Evolutionary conservation across 2,888 invertebrate genomes (phyloP).

Genomic region (Griposia aprilina): DNA sequence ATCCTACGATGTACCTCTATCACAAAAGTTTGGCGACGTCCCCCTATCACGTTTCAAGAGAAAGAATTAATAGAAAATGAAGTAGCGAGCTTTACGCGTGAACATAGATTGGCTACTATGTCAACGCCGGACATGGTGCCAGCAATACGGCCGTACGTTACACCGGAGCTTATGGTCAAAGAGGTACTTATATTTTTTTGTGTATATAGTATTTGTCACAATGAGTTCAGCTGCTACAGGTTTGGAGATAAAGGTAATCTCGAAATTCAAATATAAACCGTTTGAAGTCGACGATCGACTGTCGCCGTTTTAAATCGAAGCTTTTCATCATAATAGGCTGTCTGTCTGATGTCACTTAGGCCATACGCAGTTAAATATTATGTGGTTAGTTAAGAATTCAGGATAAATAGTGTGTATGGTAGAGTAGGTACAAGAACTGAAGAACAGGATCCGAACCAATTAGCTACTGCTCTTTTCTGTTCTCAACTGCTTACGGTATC

Average conservation of each 20-base stretch:
- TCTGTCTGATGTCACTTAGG: background rate
- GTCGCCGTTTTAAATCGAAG: background rate
- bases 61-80: slow-evolving; percentile 77
- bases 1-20: slow-evolving; percentile 43
- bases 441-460: background rate
- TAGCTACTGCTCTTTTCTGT: background rate
- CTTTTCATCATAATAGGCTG: background rate
- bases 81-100: slow-evolving; percentile 70
- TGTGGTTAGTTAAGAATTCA: background rate
- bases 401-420: background rate
- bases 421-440: background rate
- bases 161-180: slow-evolving; percentile 75
- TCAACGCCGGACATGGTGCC: slow-evolving; percentile 62
- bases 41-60: slow-evolving; percentile 70
- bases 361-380: background rate
- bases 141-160: slow-evolving; percentile 74
- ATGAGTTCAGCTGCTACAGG: slow-evolving; percentile 9
- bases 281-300: background rate
- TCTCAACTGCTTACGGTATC: background rate
- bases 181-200: slow-evolving; percentile 52
- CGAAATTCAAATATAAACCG: background rate
- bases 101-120: slow-evolving; percentile 67
- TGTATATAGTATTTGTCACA: background rate
- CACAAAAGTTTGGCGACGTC: slow-evolving; percentile 30
- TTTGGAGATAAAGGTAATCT: background rate